phyloP scores from a whole-genome alignment of 1,140 invertebrate species.

The Drosophila rufa region DNA sequence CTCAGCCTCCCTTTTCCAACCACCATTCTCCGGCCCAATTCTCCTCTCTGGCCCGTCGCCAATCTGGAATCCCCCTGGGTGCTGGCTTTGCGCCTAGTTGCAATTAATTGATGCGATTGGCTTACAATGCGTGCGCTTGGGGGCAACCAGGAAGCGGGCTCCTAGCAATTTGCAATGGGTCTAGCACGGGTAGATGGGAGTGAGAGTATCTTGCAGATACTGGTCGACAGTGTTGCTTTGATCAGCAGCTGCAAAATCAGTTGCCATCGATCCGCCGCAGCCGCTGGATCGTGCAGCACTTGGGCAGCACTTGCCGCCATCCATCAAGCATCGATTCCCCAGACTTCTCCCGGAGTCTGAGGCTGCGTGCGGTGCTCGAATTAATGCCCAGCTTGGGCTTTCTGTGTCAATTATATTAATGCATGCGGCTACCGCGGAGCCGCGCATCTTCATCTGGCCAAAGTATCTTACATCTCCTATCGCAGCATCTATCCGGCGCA shows the following conservation, averaged over 20 bases:
- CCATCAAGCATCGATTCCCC: conserved; percentile 33
- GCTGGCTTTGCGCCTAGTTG: conserved; percentile 63
- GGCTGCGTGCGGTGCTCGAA: conserved; percentile 57
- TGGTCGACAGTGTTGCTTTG: conserved; percentile 44
- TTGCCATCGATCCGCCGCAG: conserved; percentile 62
- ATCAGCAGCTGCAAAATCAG: conserved; percentile 75
- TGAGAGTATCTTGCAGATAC: conserved; percentile 23
- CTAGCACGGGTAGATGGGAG: background rate
- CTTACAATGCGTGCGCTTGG: conserved; percentile 61
- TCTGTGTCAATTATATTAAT: conserved; percentile 84
- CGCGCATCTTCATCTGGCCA: conserved; percentile 26
- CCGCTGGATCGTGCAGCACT: conserved; percentile 16
- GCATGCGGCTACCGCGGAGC: conserved; percentile 60
- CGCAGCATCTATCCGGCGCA: conserved; percentile 28
- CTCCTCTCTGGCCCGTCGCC: conserved; percentile 3
- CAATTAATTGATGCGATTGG: conserved; percentile 75
- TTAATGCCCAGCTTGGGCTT: conserved; percentile 66
- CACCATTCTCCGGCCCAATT: conserved; percentile 2
- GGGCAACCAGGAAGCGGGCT: conserved; percentile 72
- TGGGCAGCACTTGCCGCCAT: conserved; percentile 43
- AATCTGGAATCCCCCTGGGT: conserved; percentile 50
- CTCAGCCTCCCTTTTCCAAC: conserved; percentile 5
- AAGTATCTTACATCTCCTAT: conserved; percentile 40
- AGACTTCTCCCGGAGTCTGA: conserved; percentile 8
- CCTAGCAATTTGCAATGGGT: conserved; percentile 55